Conservation (phyloP, 2,888 invertebrate species). For the Smittia aterrima region DNA sequence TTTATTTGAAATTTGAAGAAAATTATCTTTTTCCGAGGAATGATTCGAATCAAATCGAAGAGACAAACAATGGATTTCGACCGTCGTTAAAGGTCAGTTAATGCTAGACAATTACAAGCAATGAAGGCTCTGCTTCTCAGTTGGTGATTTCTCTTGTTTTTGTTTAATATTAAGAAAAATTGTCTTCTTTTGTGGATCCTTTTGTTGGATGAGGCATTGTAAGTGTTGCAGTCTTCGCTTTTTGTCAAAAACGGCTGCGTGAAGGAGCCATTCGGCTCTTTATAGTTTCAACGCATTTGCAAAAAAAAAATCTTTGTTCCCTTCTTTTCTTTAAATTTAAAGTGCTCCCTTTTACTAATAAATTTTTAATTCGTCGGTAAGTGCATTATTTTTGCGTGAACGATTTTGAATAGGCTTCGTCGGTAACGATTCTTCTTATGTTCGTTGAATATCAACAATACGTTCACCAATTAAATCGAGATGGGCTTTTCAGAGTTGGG, state of each 20-base stretch:
- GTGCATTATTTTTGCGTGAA: slow-evolving; percentile 40
- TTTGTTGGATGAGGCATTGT: slow-evolving; percentile 14
- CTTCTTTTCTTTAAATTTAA: not conserved
- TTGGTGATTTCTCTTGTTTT: slow-evolving; percentile 31
- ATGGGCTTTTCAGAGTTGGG: too few relatives aligned
- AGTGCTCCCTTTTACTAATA: not conserved
- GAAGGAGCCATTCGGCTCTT: too few relatives aligned
- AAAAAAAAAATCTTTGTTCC: not conserved
- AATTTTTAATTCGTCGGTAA: slow-evolving; percentile 9
- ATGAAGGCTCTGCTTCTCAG: slow-evolving; percentile 29
- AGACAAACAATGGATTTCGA: not conserved
- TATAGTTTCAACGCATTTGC: too few relatives aligned
- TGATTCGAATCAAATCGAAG: not conserved
- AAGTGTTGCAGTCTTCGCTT: not conserved
- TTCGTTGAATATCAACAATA: too few relatives aligned
- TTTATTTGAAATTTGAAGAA: slow-evolving; percentile 39
- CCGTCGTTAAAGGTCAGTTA: slow-evolving; percentile 24
- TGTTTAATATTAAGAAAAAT: slow-evolving; percentile 41
- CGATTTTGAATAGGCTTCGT: slow-evolving; percentile 17
- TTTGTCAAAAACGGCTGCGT: too few relatives aligned
- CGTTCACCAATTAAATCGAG: too few relatives aligned
- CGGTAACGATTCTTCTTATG: not conserved
- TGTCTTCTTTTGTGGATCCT: slow-evolving; percentile 32
- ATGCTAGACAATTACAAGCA: slow-evolving; percentile 38
- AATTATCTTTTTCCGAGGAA: slow-evolving; percentile 14